Base-by-base conservation (phyloP, 2,797 vertebrate species). In the Cacajao melanocephalus region DNA sequence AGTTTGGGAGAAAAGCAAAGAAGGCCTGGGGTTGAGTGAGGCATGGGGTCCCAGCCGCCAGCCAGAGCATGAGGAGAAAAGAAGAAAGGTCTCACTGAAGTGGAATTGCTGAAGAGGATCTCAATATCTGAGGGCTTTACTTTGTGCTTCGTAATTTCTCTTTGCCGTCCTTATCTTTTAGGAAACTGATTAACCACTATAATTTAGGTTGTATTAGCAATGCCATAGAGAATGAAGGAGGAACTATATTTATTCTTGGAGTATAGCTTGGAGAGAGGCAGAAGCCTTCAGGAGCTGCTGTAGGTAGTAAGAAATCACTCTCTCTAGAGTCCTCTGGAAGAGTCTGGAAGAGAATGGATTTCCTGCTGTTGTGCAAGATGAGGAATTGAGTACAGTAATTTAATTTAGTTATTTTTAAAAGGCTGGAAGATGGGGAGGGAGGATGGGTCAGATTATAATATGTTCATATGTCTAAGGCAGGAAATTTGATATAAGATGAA, bases 401-500 rank as follows among this genome's bases (percentile, higher is more conserved):
- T 83, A 94, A 84, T 94, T 76, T 92, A 22, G 12, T 92, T 95
- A n/a, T 39, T 90, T 84, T 76, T 93, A 36, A 26, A 95, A 92
- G 13, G 24, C 75, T 93, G 39, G 64, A 85, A 79, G 87, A 75
- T 76, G 15, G 10, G 2, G 36, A 30, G 4, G 20, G 5, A 20
- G 30, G 20, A 41, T 22, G 26, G 13, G 50, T 82, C n/a, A 78
- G 55, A 92, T 78, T 67, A 96, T n/a, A 73, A 0, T 80, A 76
- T 26, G 52, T 50, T 41, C 8, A 5, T 64, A 17, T 85, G 82
- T 91, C 70, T 72, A 81, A 46, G 75, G 73, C 92, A 94, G 67
- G 95, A 94, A 97, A 94, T 94, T 88, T 75, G 57, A 95, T 22
- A 86, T 5, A 83, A 92, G 15, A 96, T 90, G 80, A 95, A 97